These are phyloP conservation scores for Eurystomus gularis DNA, from an alignment of 2,113 vertebrate species.

Conservation along the genomic window DNA sequence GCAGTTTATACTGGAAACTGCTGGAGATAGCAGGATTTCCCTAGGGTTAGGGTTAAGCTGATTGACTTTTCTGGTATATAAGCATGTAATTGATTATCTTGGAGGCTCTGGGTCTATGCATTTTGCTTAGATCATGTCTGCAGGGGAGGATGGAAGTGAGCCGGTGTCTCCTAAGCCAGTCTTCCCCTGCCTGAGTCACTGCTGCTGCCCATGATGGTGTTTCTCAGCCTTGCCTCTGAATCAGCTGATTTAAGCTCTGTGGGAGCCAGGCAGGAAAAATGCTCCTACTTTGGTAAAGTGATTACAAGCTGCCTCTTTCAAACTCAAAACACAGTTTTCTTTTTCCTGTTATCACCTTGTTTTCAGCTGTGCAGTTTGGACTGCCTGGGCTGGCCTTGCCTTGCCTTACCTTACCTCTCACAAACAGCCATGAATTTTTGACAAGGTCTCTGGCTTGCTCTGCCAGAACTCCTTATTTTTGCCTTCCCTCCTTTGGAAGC, in stretches of 20 bases:
- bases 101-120: background rate
- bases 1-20: slow-evolving; percentile 24
- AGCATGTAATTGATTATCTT: slow-evolving; percentile 48
- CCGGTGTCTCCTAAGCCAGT: background rate
- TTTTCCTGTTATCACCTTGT: background rate
- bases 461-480: slow-evolving; percentile 8
- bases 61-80: slow-evolving; percentile 49
- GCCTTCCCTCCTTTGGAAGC: background rate
- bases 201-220: background rate
- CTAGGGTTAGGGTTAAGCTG: slow-evolving; percentile 41
- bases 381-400: background rate
- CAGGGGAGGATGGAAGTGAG: background rate
- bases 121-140: background rate
- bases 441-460: background rate
- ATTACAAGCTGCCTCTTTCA: background rate
- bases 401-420: slow-evolving; percentile 21
- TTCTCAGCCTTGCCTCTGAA: background rate
- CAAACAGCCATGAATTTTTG: slow-evolving; percentile 27
- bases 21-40: slow-evolving; percentile 33
- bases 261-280: background rate
- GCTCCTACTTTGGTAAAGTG: background rate
- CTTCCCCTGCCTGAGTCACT: background rate
- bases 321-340: background rate
- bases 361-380: background rate
- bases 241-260: background rate